Base-by-base conservation (phyloP, 2,888 invertebrate species). In the Drosophila kuntzei region DNA sequence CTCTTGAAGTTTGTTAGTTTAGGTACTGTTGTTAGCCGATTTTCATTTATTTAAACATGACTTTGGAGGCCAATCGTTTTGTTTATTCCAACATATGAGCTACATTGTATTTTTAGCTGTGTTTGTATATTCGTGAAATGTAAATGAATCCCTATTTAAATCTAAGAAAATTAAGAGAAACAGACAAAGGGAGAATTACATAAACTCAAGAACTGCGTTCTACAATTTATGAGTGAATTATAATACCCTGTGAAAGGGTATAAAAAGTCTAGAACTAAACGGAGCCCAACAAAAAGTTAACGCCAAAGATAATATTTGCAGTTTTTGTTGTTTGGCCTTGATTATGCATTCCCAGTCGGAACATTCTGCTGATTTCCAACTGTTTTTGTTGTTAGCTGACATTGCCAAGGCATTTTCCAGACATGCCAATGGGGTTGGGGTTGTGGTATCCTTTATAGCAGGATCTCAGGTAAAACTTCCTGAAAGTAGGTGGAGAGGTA, bases 341-440 rank as follows among this genome's bases (percentile, higher is more conserved):
- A 75, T 82, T 80, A 76, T 80, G 71, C 61, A 70, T 59, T 63
- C 49, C 43, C 61, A 51, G 51, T 36, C 27, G 34, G 49, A 36
- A 37, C 18, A 43, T 59, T 51, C 62, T 41, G 43, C 44, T 49
- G 58, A 59, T 67, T 71, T 50, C 16, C 22, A 46, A 27, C 39
- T 51, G 25, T 46, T 49, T 32, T 20, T 55, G 34, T 8, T 46
- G 60, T 37, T 64, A 20, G 11, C 22, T 36, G 44, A 44, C 46
- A 36, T 55, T 27, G 25, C n/a, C 18, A 9, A 36, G 25, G 16
- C 39, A 55, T 41, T 57, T 50, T 32, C 41, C 41, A 43, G 44
- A 18, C n/a, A 39, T 36, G 41, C 18, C 60, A 34, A 29, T 37
- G 49, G 14, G 27, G 27, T 37, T 61, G 49, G 20, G 25, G 32